These are phyloP conservation scores for Catharus ustulatus DNA, from an alignment of 2,797 vertebrate genomes.

Conservation along the genomic window DNA sequence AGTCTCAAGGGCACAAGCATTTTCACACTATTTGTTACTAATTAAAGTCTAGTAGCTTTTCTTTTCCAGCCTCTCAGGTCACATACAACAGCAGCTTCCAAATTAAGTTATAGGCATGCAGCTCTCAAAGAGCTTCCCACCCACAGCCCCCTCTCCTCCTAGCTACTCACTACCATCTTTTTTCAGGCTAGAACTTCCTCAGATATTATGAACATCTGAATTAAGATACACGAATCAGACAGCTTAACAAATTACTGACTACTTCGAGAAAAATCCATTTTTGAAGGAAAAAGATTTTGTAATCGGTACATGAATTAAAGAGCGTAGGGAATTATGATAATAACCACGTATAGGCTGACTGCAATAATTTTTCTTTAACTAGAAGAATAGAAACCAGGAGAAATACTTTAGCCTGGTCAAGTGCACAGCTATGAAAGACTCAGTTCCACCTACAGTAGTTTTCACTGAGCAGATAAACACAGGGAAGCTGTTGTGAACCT, in stretches of 20 bases:
- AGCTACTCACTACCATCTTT: background rate
- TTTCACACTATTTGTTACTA: conserved; percentile 40
- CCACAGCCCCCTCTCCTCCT: background rate
- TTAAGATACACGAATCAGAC: background rate
- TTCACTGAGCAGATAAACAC: background rate
- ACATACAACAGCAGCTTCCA: background rate
- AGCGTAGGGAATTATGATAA: background rate
- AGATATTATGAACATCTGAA: background rate
- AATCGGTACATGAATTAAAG: background rate
- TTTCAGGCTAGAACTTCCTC: background rate
- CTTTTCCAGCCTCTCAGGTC: background rate
- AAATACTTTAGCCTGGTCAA: background rate
- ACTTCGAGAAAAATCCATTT: background rate
- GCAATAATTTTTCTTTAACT: background rate
- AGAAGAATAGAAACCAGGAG: background rate
- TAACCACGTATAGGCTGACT: background rate
- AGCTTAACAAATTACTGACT: background rate
- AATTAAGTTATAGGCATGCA: background rate
- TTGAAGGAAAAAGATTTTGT: background rate
- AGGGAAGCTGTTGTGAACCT: background rate
- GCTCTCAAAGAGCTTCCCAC: background rate
- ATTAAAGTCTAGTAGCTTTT: conserved; percentile 21
- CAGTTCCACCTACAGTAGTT: background rate
- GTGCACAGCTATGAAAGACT: background rate
- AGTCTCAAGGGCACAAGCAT: conserved; percentile 10